Evolutionary conservation across 2,888 invertebrate species (phyloP).

Genomic region (Coelinius sp.): DNA sequence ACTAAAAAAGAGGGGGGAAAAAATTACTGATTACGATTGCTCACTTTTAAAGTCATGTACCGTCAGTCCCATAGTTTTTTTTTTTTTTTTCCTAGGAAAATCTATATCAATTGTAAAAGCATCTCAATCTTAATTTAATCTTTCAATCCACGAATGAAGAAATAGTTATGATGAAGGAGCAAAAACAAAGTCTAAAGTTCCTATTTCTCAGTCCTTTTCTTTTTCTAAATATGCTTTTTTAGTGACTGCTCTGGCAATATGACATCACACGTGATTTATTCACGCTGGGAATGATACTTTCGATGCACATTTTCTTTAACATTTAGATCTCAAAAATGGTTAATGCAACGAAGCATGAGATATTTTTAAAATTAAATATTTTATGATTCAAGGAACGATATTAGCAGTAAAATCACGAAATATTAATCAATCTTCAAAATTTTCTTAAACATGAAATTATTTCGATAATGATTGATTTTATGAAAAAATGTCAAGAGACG

Average conservation of each 20-base stretch:
- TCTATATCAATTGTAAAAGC: conserved; percentile 6
- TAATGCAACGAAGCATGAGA: conserved; percentile 40
- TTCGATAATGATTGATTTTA: not conserved
- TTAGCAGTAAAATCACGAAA: not conserved
- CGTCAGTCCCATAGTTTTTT: conserved; percentile 31
- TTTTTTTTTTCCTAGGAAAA: not conserved
- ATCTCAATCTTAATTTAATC: conserved; percentile 5
- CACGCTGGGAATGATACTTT: conserved; percentile 30
- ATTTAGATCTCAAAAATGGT: conserved; percentile 38
- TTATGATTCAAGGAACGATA: conserved; percentile 30
- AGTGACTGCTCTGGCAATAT: not conserved
- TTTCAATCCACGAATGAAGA: not conserved
- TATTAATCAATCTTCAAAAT: not conserved
- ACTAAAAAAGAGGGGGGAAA: conserved; percentile 46
- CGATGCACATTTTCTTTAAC: conserved; percentile 14
- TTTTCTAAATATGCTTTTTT: not conserved
- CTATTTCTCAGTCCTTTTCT: not conserved
- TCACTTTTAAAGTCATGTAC: conserved; percentile 49
- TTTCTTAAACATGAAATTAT: not conserved
- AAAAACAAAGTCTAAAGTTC: not conserved
- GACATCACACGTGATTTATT: conserved; percentile 26
- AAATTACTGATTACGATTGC: conserved; percentile 30
- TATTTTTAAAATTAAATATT: conserved; percentile 25
- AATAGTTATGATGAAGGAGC: not conserved
- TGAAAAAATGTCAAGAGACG: not conserved